Evolutionary conservation across 2,888 invertebrate species (phyloP).

Genomic region (Mesochorus sp.): DNA sequence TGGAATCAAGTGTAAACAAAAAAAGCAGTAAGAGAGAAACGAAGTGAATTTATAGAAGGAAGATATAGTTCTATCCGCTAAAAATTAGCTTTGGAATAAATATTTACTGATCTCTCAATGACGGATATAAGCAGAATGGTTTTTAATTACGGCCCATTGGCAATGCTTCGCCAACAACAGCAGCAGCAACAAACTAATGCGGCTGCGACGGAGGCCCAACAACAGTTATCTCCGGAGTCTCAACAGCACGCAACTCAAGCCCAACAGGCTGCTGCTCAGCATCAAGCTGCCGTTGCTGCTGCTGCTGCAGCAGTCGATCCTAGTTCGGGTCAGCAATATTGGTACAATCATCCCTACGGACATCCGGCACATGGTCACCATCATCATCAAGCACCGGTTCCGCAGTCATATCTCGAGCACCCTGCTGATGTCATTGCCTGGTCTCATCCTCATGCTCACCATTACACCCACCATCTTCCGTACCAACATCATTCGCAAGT

Average conservation of each 20-base stretch:
- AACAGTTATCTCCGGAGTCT: constrained; percentile 57
- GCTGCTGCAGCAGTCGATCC: constrained; percentile 84
- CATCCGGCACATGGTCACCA: constrained; percentile 62
- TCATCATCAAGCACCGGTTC: constrained; percentile 83
- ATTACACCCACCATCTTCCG: constrained; percentile 77
- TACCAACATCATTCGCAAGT: constrained; percentile 78
- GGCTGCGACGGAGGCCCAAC: constrained; percentile 77
- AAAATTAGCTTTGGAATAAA: not conserved
- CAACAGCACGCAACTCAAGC: constrained; percentile 63
- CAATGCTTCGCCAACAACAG: constrained; percentile 86
- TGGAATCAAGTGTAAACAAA: not conserved
- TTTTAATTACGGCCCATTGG: constrained; percentile 88
- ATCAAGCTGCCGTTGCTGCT: constrained; percentile 76
- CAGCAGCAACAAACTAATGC: constrained; percentile 71
- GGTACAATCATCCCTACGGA: constrained; percentile 69
- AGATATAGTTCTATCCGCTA: not conserved
- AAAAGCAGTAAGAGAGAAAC: not conserved
- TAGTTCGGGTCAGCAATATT: constrained; percentile 69
- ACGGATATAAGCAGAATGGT: constrained; percentile 84
- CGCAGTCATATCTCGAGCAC: constrained; percentile 80
- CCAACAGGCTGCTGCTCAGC: constrained; percentile 63
- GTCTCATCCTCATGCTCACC: constrained; percentile 82
- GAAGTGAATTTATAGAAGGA: not conserved
- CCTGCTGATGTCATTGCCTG: constrained; percentile 81
- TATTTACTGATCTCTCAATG: constrained; percentile 54